Conservation (phyloP, 2,888 invertebrate genomes). For the Listrodromus nycthemerus region DNA sequence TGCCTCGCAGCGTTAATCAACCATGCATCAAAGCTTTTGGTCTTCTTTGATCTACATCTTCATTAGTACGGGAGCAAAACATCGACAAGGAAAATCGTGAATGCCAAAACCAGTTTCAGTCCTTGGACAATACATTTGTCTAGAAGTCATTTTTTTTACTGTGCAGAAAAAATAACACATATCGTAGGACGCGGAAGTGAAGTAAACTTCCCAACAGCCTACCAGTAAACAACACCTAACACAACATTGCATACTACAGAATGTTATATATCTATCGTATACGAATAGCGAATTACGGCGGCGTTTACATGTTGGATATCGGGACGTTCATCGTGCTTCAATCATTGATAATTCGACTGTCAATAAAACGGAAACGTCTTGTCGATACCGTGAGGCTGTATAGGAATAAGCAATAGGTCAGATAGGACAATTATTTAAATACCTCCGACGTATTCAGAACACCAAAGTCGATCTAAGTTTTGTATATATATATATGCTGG, state of each 20-base stretch:
- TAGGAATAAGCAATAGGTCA: background rate
- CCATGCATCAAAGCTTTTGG: too few species aligned
- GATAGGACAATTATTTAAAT: background rate
- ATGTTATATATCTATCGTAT: background rate
- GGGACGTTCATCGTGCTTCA: background rate
- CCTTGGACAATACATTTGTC: too few species aligned
- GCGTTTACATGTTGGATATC: background rate
- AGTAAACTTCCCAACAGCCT: too few species aligned
- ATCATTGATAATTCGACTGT: background rate
- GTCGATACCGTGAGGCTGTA: background rate
- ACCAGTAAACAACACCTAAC: too few species aligned
- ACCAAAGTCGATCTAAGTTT: background rate
- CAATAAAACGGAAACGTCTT: background rate
- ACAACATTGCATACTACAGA: background rate
- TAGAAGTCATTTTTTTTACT: too few species aligned
- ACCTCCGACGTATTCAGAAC: background rate
- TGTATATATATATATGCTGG: background rate
- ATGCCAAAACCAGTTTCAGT: too few species aligned
- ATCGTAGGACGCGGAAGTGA: too few species aligned
- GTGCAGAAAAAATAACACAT: too few species aligned
- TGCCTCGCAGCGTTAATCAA: too few species aligned
- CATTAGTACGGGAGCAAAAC: too few species aligned
- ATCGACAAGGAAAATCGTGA: too few species aligned
- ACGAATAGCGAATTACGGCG: background rate
- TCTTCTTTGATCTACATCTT: too few species aligned